Base-by-base conservation (phyloP, 2,888 invertebrate species). In the Cantharis nigra region DNA sequence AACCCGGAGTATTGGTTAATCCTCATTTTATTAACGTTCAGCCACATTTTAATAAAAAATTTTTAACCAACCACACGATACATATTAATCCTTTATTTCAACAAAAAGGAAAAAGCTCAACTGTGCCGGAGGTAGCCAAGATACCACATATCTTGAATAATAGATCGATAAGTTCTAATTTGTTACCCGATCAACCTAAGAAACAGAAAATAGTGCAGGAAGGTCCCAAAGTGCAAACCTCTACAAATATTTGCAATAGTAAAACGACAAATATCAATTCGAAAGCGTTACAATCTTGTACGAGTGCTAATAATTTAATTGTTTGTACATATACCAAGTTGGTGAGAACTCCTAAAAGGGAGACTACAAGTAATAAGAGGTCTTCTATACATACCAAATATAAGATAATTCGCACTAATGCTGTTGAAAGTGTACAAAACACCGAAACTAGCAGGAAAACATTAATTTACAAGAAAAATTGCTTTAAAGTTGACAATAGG, bases 61-160 rank as follows among this genome's bases (percentile, higher is more conserved):
- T 69, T 63, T 33, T 77, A 62, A 10, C 3, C 3, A 79, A 80
- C 70, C 71, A 75, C 13, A 75, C 75, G 11, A 89, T 90, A 77
- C 88, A 90, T 81, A 82, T 90, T 7, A 90, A 90, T 85, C 90
- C 90, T 10, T 67, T 49, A 49, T 49, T 49, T 49, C 49, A 49
- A 49, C 49, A 49, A 49, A 49, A 49, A 3, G 13, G n/a, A n/a
- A 49, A 49, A n/a, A n/a, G 7, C 5, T 7, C n/a, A n/a, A 49
- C 49, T 9, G 49, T 49, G 3, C 49, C 5, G n/a, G 49, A 49
- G n/a, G 49, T n/a, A 9, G 49, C n/a, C 7, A 49, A 49, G 7
- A 49, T n/a, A 49, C n/a, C 49, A n/a, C 49, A 49, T n/a, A 49
- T 49, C n/a, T 5, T 7, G 2, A 49, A 49, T n/a, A 49, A 49